A percentile compares a stretch with the other conserved stretches of the same genome.
Conservation (phyloP, 1,140 invertebrate species). For the Sycophaga agraensis region DNA sequence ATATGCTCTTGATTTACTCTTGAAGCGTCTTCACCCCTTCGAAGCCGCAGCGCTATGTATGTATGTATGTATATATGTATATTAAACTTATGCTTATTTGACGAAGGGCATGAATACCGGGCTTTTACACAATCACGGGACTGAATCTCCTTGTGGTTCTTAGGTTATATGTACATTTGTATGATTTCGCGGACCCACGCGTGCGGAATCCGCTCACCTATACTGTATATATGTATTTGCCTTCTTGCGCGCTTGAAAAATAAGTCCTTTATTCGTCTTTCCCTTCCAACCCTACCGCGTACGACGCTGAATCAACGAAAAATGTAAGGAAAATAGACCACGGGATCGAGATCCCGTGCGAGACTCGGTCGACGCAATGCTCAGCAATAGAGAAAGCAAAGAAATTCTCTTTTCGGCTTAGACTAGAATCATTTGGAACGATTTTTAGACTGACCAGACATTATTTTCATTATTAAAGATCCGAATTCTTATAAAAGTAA, state of each 20-base stretch:
- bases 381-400: too few relatives aligned
- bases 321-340: not conserved
- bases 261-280: conserved; percentile 20
- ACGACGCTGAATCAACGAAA: not conserved
- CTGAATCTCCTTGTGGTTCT: not conserved
- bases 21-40: not conserved
- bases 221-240: too few relatives aligned
- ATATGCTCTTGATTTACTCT: conserved; percentile 16
- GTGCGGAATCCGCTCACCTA: not conserved
- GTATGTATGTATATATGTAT: too few relatives aligned
- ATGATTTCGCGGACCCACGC: conserved; percentile 1
- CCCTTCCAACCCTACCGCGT: not conserved
- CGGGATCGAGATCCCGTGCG: too few relatives aligned
- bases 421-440: too few relatives aligned
- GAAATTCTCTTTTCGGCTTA: too few relatives aligned
- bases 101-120: conserved; percentile 12
- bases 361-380: too few relatives aligned
- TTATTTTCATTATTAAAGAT: too few relatives aligned
- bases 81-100: conserved; percentile 4
- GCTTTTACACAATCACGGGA: conserved; percentile 8
- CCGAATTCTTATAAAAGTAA: too few relatives aligned
- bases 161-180: conserved; percentile 29
- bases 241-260: conserved; percentile 6
- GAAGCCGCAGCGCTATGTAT: not conserved
- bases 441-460: too few relatives aligned